Conservation (phyloP, 2,888 invertebrate species). For the Nomada flava region DNA sequence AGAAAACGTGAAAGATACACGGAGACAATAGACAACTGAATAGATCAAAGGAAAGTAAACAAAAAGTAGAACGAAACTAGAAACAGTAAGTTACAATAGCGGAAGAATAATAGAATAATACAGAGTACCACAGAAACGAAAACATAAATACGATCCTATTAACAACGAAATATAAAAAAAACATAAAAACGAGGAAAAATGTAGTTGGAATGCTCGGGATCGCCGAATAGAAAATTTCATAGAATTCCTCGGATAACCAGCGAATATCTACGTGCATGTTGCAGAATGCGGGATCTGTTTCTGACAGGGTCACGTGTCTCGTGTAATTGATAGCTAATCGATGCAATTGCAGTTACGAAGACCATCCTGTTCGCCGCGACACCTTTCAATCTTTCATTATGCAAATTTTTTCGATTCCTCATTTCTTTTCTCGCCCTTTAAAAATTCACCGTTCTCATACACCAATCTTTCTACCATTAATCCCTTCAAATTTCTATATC, state of each 20-base stretch:
- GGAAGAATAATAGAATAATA: too few relatives aligned
- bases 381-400: conserved; percentile 31
- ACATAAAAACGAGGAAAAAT: background rate
- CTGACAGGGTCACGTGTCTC: conserved; percentile 49
- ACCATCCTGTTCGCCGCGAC: conserved; percentile 26
- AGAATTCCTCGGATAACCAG: conserved; percentile 24
- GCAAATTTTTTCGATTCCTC: conserved; percentile 3
- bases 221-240: background rate
- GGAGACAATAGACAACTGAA: too few relatives aligned
- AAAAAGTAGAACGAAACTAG: too few relatives aligned
- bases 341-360: conserved; percentile 54
- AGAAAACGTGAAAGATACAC: too few relatives aligned
- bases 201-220: background rate
- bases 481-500: too few relatives aligned
- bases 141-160: too few relatives aligned
- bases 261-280: conserved; percentile 28
- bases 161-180: too few relatives aligned
- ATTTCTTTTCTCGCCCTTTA: background rate
- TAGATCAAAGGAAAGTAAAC: too few relatives aligned
- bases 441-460: too few relatives aligned
- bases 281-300: conserved; percentile 52
- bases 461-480: too few relatives aligned
- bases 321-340: conserved; percentile 61
- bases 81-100: too few relatives aligned
- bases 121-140: too few relatives aligned